Percentiles rank a stretch among this genome's conserved stretches.
Evolutionary conservation across 2,113 vertebrate genomes (phyloP).

Genomic region (Corythoichthys intestinalis): DNA sequence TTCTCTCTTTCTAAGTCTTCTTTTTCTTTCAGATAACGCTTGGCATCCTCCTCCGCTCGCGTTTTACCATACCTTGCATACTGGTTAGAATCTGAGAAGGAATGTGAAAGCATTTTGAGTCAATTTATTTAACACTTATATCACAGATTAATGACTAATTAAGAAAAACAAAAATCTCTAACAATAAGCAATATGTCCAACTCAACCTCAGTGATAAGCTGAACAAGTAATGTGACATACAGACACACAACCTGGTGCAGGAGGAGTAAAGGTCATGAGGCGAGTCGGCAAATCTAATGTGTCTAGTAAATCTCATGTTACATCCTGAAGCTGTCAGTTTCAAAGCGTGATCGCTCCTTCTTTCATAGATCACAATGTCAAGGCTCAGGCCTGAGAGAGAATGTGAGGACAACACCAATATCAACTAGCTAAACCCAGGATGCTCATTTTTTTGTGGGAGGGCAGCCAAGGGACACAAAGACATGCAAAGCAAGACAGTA

Average conservation of each 20-base stretch:
- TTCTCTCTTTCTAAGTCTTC: conserved; percentile 88
- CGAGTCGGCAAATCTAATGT: conserved; percentile 47
- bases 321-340: conserved; percentile 35
- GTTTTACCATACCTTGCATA: conserved; percentile 93
- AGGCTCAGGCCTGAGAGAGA: conserved; percentile 26
- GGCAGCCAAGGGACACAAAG: conserved; percentile 13
- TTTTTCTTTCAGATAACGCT: conserved; percentile 83
- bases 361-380: conserved; percentile 55
- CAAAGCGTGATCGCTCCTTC: neutral
- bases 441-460: conserved; percentile 7
- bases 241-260: conserved; percentile 19
- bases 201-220: conserved; percentile 1
- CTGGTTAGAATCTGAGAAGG: conserved; percentile 82
- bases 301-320: conserved; percentile 67
- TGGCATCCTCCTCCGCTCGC: conserved; percentile 90
- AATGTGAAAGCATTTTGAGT: conserved; percentile 34
- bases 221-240: conserved; percentile 12
- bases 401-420: conserved; percentile 11
- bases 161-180: neutral
- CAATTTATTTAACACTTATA: conserved; percentile 20
- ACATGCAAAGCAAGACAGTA: conserved; percentile 26
- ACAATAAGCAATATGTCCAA: neutral
- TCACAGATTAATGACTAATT: neutral
- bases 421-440: conserved; percentile 24
- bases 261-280: conserved; percentile 34